Evolutionary conservation across 2,797 vertebrate genomes (phyloP).

Genomic region (Tenualosa ilisha): DNA sequence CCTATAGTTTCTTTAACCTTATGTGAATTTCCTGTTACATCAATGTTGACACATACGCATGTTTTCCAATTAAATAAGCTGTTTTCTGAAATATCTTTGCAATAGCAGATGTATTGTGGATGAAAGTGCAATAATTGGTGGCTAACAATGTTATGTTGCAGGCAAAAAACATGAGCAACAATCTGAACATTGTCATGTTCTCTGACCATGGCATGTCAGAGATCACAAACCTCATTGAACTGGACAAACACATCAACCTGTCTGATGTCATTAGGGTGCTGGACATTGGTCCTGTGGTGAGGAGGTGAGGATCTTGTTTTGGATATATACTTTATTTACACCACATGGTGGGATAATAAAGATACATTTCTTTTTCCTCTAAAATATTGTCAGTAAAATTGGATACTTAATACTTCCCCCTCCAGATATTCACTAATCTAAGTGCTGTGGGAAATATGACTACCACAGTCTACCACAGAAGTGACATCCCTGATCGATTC

Average conservation of each 20-base stretch:
- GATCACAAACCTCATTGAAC: conserved; percentile 88
- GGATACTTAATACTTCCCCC: neutral
- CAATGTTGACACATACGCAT: too few species aligned
- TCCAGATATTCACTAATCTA: conserved; percentile 77
- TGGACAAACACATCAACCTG: conserved; percentile 83
- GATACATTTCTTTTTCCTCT: too few species aligned
- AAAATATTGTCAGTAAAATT: too few species aligned
- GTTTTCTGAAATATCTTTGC: too few species aligned
- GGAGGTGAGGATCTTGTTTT: conserved; percentile 70
- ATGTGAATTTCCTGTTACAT: neutral
- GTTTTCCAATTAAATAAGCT: too few species aligned
- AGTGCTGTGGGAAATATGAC: conserved; percentile 78
- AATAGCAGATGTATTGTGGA: too few species aligned
- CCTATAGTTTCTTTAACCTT: conserved; percentile 71
- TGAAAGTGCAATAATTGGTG: neutral
- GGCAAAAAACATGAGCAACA: conserved; percentile 77
- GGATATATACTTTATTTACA: neutral
- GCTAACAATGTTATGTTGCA: conserved; percentile 63
- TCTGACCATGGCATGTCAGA: conserved; percentile 96
- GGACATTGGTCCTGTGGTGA: conserved; percentile 90
- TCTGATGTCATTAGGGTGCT: conserved; percentile 81
- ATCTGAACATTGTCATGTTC: conserved; percentile 88
- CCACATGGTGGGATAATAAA: too few species aligned
- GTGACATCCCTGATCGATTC: conserved; percentile 83
- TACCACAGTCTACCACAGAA: conserved; percentile 74